A percentile compares a stretch with the other conserved stretches of the same genome.
phyloP scores from a whole-genome alignment of 2,888 invertebrate genomes.

The Troglohyphantes excavatus region DNA sequence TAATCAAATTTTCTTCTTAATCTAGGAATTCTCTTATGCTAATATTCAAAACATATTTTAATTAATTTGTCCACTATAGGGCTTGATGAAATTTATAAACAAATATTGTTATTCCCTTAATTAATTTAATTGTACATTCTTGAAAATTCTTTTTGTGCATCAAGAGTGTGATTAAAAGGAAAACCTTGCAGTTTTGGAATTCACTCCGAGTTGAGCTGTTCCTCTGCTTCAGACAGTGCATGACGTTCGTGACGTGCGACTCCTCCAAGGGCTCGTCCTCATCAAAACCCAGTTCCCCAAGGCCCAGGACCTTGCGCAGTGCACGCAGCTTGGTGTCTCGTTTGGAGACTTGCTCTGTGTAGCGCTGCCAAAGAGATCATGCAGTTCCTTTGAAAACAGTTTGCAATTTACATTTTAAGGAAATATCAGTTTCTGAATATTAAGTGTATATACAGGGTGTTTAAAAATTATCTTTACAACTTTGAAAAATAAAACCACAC shows the following conservation, averaged over 20 bases:
- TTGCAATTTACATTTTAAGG: not conserved
- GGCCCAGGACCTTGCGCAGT: constrained; percentile 43
- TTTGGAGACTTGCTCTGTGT: constrained; percentile 21
- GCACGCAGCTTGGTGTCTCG: constrained; percentile 53
- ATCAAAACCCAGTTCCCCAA: constrained; percentile 68
- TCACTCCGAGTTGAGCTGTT: constrained; percentile 63
- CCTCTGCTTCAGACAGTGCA: constrained; percentile 61
- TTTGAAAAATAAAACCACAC: no score
- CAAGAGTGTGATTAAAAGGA: no score
- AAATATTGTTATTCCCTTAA: no score
- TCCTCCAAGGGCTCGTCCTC: constrained; percentile 65
- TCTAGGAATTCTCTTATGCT: no score
- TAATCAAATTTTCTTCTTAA: no score
- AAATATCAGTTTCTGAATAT: not conserved
- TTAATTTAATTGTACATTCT: no score
- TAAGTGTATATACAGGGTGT: not conserved
- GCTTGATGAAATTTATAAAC: no score
- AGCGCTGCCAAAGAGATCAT: constrained; percentile 30
- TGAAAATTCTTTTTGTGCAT: no score
- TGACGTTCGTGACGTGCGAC: constrained; percentile 58
- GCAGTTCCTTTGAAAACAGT: not conserved
- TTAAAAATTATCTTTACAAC: no score
- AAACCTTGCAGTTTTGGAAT: constrained; percentile 59
- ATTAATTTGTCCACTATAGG: no score
- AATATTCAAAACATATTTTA: no score